Evolutionary conservation across 1,140 invertebrate species (phyloP).

Genomic region (Drusus annulatus): DNA sequence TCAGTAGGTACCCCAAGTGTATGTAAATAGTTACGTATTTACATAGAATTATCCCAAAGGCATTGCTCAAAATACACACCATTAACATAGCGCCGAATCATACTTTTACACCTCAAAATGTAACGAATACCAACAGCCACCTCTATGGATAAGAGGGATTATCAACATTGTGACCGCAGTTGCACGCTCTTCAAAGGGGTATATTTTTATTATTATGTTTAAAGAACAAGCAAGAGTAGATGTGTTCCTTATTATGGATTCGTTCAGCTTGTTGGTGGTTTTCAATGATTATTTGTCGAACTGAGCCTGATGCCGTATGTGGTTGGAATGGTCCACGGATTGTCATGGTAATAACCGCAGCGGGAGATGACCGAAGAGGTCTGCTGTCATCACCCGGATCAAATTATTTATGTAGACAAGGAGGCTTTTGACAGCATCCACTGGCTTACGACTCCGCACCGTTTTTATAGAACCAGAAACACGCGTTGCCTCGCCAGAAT

Average conservation of each 20-base stretch:
- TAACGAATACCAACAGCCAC: neutral
- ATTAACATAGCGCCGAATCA: slow-evolving; percentile 12
- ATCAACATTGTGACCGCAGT: neutral
- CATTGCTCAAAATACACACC: slow-evolving; percentile 1
- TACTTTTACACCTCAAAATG: slow-evolving; percentile 2
- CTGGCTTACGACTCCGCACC: slow-evolving; percentile 42
- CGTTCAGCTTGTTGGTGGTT: neutral
- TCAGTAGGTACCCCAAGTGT: neutral
- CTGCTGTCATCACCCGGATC: slow-evolving; percentile 56
- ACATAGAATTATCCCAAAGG: neutral
- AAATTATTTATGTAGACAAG: slow-evolving; percentile 49
- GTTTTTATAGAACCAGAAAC: slow-evolving; percentile 41
- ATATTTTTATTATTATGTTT: neutral
- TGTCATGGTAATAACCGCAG: slow-evolving; percentile 57
- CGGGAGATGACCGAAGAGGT: slow-evolving; percentile 46
- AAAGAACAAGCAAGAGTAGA: neutral
- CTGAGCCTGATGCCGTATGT: neutral
- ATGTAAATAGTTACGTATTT: neutral
- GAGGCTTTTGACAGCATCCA: slow-evolving; percentile 47
- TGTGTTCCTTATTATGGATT: neutral
- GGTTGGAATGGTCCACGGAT: slow-evolving; percentile 31
- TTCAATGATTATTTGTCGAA: neutral
- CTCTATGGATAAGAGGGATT: neutral
- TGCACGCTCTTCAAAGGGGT: neutral
- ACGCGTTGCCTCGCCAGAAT: neutral